These are phyloP conservation scores for Telenomus remus DNA, from an alignment of 1,140 invertebrate species.

Conservation along the genomic window DNA sequence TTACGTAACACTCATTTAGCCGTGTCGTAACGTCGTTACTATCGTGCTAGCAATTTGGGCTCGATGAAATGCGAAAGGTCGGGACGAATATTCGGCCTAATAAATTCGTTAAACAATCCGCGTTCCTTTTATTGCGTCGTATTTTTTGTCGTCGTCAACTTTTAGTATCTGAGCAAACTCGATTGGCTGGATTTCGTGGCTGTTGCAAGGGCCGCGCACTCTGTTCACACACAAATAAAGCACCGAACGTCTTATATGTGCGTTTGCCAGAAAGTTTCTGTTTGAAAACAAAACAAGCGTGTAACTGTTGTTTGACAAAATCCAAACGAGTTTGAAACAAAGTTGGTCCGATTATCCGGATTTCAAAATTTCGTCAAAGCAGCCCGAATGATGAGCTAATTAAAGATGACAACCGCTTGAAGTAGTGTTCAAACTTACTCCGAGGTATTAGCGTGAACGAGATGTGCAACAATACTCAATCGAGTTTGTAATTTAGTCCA, in stretches of 20 bases:
- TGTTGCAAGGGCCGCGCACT: not conserved
- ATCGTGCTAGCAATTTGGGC: slow-evolving; percentile 20
- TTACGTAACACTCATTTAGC: slow-evolving; percentile 4
- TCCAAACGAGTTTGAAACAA: not conserved
- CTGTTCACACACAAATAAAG: slow-evolving; percentile 4
- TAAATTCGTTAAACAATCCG: slow-evolving; percentile 31
- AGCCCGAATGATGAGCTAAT: slow-evolving; percentile 4
- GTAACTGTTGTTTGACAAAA: slow-evolving; percentile 5
- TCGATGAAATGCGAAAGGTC: slow-evolving; percentile 37
- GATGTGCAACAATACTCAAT: slow-evolving; percentile 10
- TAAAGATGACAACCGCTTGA: slow-evolving; percentile 11
- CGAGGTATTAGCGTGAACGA: slow-evolving; percentile 18
- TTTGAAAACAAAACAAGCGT: slow-evolving; percentile 12
- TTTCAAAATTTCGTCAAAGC: too few relatives aligned
- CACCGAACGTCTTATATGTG: slow-evolving; percentile 1
- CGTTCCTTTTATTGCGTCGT: slow-evolving; percentile 28
- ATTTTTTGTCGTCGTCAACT: slow-evolving; percentile 8
- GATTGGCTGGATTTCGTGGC: slow-evolving; percentile 3
- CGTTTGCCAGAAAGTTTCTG: slow-evolving; percentile 12
- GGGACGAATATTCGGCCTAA: slow-evolving; percentile 13
- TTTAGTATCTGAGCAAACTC: slow-evolving; percentile 7
- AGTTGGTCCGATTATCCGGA: too few relatives aligned
- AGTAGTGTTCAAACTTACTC: slow-evolving; percentile 1
- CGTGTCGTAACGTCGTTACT: slow-evolving; percentile 21
- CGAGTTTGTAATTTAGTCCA: slow-evolving; percentile 23